These are phyloP conservation scores for Coilia nasus DNA, from an alignment of 2,797 vertebrate species.

Conservation along the genomic window DNA sequence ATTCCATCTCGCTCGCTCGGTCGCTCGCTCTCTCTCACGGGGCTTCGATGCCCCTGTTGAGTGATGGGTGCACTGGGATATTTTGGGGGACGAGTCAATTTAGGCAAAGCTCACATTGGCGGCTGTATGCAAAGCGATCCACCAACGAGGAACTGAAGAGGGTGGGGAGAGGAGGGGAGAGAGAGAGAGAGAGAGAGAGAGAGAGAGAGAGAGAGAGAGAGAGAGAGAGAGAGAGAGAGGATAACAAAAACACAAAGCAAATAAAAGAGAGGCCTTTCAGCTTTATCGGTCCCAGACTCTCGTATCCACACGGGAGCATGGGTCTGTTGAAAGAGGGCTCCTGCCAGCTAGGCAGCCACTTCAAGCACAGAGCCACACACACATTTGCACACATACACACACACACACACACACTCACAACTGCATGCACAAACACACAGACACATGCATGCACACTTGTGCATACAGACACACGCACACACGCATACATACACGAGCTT, in stretches of 20 bases:
- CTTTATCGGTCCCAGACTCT: not conserved
- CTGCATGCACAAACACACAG: no score
- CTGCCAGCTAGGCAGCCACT: not conserved
- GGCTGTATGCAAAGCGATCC: not conserved
- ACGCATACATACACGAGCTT: no score
- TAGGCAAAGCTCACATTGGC: not conserved
- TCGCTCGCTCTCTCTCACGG: not conserved
- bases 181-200: not conserved
- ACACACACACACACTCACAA: not conserved
- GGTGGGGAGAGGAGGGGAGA: not conserved
- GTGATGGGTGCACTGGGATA: conserved; percentile 7
- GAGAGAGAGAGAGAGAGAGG: not conserved
- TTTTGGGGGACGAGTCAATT: conserved; percentile 20
- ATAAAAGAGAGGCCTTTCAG: not conserved
- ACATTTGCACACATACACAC: not conserved
- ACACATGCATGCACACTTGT: no score
- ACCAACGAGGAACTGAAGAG: not conserved
- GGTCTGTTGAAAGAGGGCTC: not conserved
- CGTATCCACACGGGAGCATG: not conserved
- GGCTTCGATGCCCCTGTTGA: conserved; percentile 4
- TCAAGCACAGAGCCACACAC: not conserved
- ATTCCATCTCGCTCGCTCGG: not conserved
- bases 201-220: not conserved
- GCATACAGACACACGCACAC: no score
- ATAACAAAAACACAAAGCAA: not conserved